phyloP scores from a whole-genome alignment of 30 jellyfish, hydroid and myxozoan genomes.

The Clytia hemisphaerica region DNA sequence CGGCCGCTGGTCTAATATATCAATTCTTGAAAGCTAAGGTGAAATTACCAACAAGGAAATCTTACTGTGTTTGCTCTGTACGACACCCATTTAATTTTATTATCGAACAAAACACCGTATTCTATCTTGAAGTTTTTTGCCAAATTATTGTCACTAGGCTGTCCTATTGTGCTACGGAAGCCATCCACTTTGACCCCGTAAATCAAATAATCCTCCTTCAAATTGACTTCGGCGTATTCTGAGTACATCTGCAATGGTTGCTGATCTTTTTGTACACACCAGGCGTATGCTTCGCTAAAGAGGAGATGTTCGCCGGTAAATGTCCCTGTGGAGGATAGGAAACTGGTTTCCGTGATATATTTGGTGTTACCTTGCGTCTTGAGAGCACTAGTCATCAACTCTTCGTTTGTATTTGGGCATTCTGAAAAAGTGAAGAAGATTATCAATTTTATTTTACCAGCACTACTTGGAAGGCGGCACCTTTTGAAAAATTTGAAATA shows the following conservation, averaged over 20 bases:
- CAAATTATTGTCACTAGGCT: background rate
- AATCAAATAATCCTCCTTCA: background rate
- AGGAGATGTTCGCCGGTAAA: background rate
- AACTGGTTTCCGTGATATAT: background rate
- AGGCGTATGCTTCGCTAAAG: background rate
- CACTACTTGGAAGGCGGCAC: too few species aligned
- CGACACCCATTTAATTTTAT: constrained; percentile 15
- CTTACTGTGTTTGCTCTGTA: constrained; percentile 16
- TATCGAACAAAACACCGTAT: constrained; percentile 12
- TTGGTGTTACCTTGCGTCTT: background rate
- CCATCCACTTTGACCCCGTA: constrained; percentile 20
- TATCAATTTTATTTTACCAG: too few species aligned
- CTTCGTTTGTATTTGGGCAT: background rate
- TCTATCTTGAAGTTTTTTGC: constrained; percentile 7
- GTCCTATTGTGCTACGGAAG: background rate
- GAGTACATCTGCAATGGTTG: background rate
- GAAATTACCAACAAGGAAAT: background rate
- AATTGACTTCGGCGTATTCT: constrained; percentile 12
- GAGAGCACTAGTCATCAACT: background rate
- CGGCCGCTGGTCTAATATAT: too few species aligned
- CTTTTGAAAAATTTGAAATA: too few species aligned
- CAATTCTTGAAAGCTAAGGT: too few species aligned
- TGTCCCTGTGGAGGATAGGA: background rate
- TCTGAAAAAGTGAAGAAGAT: background rate
- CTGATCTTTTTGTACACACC: constrained; percentile 13